Percentiles rank a stretch among this genome's conserved stretches.
Evolutionary conservation across 2,113 vertebrate genomes (phyloP).

Genomic region (Antechinus stuartii): DNA sequence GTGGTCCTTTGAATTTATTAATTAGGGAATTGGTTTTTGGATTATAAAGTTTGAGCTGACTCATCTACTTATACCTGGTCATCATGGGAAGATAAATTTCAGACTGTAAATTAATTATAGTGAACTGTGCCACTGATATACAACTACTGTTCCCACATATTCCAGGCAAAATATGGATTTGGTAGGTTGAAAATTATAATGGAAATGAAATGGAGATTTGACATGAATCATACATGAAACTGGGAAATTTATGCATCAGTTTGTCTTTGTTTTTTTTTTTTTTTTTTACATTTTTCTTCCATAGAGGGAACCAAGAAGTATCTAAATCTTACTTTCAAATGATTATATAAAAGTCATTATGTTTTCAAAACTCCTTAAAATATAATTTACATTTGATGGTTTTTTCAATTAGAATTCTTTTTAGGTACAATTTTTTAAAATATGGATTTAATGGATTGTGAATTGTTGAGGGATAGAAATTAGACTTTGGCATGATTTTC

Average conservation of each 20-base stretch:
- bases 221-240: neutral
- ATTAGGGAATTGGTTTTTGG: slow-evolving; percentile 4
- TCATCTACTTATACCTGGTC: neutral
- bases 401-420: neutral
- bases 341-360: neutral
- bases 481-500: neutral
- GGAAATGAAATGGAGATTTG: neutral
- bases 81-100: slow-evolving; percentile 4
- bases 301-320: neutral
- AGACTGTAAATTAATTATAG: neutral
- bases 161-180: neutral
- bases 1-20: slow-evolving; percentile 7
- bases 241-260: neutral
- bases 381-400: neutral
- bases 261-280: neutral
- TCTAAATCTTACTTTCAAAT: neutral
- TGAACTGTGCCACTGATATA: slow-evolving; percentile 3
- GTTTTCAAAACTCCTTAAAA: neutral
- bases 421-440: neutral
- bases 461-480: neutral
- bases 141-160: neutral
- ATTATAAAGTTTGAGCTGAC: neutral
- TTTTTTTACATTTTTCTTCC: neutral
- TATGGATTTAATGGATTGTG: neutral
- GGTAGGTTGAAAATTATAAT: neutral